Evolutionary conservation across 1,140 invertebrate species (phyloP), one percentile per base, ranked within the genome.

Genomic region (Papilio polyxenes): DNA sequence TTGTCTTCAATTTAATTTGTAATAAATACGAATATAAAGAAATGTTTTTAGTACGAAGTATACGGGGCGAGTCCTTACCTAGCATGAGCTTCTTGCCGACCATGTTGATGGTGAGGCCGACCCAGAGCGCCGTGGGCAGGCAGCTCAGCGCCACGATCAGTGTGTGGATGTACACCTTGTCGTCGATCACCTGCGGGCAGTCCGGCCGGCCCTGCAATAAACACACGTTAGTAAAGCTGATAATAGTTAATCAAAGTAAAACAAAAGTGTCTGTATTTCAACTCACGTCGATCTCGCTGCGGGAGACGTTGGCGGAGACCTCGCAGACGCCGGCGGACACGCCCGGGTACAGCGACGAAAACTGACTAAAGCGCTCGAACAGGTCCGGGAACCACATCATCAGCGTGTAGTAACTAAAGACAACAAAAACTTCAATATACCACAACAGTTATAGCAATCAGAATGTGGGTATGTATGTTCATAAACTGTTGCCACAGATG

Each of bases 311-410:
- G 37, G 89, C 85, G 1, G 95, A 95, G 7, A 96, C 94, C 84
- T 95, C 93, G 84, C 96, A 96, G 20, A 96, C 95, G n/a, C 95
- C 95, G 0, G 95, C 94, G 0, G 95, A 93, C 37, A 89, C 91
- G 53, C 94, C 92, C 11, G 94, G 94, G 90, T 95, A 92, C 44
- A 94, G 85, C 3, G 89, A 87, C 59, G 95, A 93, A 89, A 95
- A 96, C 83, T 95, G 91, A 72, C 95, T 95, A 87, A 96, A 96
- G 59, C 96, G 88, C 88, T 96, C 95, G 87, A 96, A 96, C 49
- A 97, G 90, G 85, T 96, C 96, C 53, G 96, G 96, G 89, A 96
- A 96, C 96, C 96, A 97, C 89, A 97, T 95, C 92, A 96, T 96
- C 23, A 97, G 88, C 0, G 96, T 96, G 88, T 96, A 96, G 88